These are phyloP conservation scores for Pteropus rufus DNA, from an alignment of 2,797 vertebrate species.

Conservation along the genomic window DNA sequence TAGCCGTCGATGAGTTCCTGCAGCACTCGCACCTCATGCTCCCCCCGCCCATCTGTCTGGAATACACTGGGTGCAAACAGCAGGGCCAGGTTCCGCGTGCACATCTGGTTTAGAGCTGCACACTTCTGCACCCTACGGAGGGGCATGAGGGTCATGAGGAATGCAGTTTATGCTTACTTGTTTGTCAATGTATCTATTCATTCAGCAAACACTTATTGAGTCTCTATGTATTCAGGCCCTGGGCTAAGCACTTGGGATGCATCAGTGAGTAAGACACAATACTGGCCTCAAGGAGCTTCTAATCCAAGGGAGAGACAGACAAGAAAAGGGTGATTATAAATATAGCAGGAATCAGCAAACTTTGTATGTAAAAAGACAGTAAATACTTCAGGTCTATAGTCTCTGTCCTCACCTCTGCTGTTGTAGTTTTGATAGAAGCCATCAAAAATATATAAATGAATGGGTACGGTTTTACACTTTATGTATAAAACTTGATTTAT, in stretches of 20 bases:
- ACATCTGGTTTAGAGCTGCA: slow-evolving; percentile 97
- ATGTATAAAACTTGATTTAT: not conserved
- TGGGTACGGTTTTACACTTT: not conserved
- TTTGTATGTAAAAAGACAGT: not conserved
- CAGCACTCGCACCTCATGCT: slow-evolving; percentile 95
- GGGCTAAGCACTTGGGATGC: not conserved
- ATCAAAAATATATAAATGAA: not conserved
- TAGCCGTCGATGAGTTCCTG: slow-evolving; percentile 97
- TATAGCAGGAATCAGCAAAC: not conserved
- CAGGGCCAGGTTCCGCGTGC: slow-evolving; percentile 95
- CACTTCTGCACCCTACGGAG: slow-evolving; percentile 94
- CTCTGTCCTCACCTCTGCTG: not conserved
- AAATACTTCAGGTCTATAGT: not conserved
- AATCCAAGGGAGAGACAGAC: not conserved
- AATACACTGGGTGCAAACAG: slow-evolving; percentile 97
- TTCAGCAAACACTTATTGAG: not conserved
- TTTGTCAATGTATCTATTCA: not conserved
- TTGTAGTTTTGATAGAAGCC: not conserved
- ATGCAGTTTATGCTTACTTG: not conserved
- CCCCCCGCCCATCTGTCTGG: slow-evolving; percentile 96
- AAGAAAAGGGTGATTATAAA: not conserved
- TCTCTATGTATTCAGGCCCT: not conserved
- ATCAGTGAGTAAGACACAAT: not conserved
- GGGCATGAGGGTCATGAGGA: not conserved
- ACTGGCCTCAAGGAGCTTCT: not conserved